Evolutionary conservation across 2,888 invertebrate genomes (phyloP), one percentile per base, ranked within the genome.

Genomic region (Prenolepis imparis): DNA sequence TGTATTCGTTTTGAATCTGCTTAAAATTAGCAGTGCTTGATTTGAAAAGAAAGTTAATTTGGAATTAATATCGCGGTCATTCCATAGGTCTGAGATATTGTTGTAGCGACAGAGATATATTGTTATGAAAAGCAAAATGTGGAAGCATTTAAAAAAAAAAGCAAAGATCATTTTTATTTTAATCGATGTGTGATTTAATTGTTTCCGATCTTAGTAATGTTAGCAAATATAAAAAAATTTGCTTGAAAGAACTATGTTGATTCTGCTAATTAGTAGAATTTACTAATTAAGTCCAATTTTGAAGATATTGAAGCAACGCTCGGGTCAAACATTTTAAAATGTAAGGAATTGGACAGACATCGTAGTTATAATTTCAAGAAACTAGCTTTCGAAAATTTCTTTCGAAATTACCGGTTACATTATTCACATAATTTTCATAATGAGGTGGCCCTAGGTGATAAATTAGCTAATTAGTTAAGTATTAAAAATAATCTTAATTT

Each of bases 231-330:
- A 68, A 77, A 52, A 52, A 63, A 28, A 68, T 28, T 15, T 41
- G 15, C 18, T 66, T 41, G 67, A 39, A 24, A 12, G 24, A 28
- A 21, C 24, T 24, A 3, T 18, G 18, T 28, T 3, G 28, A 61
- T 32, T 61, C 15, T 28, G 9, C 64, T 75, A 68, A 48, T 77
- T 67, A 28, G 8, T 41, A 4, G 39, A 36, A 66, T 28, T 67
- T 11, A 57, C 41, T 28, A 68, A 77, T 68, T 28, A 67, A 77
- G 57, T 55, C 41, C 55, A 77, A 68, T 77, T 41, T 55, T 39
- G 18, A 44, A 77, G 24, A 55, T 41, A 55, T 15, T 15, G n/a
- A n/a, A 32, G 44, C 32, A 41, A 44, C 44, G 12, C 6, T 6
- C 21, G 15, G 44, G 15, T 24, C n/a, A 32, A n/a, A 36, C n/a